Conservation (phyloP, 2,797 vertebrate genomes). For the Acipenser ruthenus region DNA sequence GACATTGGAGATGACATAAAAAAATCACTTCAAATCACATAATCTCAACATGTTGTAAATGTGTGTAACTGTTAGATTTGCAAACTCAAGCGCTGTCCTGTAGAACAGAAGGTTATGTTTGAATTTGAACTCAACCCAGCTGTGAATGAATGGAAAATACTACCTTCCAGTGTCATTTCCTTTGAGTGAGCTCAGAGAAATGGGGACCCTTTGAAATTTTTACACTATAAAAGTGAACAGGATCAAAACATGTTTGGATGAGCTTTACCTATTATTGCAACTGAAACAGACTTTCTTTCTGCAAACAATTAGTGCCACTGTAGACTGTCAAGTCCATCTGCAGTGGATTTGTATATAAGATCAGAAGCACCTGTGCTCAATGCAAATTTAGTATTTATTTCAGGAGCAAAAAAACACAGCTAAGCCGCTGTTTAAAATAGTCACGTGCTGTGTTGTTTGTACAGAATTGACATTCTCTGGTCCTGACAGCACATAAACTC, state of each 20-base stretch:
- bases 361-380: constrained; percentile 4
- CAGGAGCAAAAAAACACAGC: background rate
- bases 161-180: background rate
- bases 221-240: no score
- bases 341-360: background rate
- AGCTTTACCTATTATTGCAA: background rate
- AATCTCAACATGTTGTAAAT: no score
- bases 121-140: no score
- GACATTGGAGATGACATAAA: no score
- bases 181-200: background rate
- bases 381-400: background rate
- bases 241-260: background rate
- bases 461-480: background rate
- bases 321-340: constrained; percentile 5
- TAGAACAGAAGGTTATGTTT: no score
- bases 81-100: no score
- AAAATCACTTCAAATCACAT: no score
- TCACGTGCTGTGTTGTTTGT: background rate
- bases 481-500: background rate
- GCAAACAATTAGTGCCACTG: background rate
- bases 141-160: no score
- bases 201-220: background rate
- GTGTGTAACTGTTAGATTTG: no score
- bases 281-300: background rate
- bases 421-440: background rate